A percentile compares a stretch with the other conserved stretches of the same genome.
These are phyloP conservation scores for Leucoma salicis DNA, from an alignment of 2,888 invertebrate genomes.

Conservation along the genomic window DNA sequence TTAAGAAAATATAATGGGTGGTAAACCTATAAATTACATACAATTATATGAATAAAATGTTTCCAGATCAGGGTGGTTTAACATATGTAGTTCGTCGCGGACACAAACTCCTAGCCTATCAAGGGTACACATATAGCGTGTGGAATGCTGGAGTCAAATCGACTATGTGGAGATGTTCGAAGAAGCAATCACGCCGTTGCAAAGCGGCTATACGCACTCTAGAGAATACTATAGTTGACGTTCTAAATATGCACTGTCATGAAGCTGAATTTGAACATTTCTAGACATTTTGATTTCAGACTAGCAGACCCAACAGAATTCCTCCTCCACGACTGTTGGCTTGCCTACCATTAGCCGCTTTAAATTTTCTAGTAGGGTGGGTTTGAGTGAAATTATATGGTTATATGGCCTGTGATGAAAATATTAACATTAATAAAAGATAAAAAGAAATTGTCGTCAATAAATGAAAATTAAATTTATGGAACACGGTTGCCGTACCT, in stretches of 20 bases:
- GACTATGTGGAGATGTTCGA: conserved; percentile 8
- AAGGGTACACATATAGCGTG: background rate
- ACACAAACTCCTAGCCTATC: background rate
- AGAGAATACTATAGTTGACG: background rate
- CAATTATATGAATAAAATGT: background rate
- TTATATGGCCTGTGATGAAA: too few species aligned
- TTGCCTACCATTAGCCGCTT: too few species aligned
- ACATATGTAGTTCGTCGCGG: background rate
- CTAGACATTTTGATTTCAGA: background rate
- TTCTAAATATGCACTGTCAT: conserved; percentile 5
- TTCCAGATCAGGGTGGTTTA: background rate
- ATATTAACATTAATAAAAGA: too few species aligned
- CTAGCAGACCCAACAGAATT: too few species aligned
- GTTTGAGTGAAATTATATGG: too few species aligned
- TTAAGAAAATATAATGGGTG: too few species aligned
- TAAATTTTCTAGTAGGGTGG: too few species aligned
- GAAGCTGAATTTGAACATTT: conserved; percentile 2
- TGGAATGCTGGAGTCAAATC: background rate
- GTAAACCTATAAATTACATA: too few species aligned
- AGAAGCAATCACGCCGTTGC: conserved; percentile 4
- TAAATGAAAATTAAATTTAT: too few species aligned
- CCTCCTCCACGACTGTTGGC: too few species aligned
- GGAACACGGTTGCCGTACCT: too few species aligned
- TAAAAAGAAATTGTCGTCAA: too few species aligned
- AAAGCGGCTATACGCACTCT: background rate